Conservation (phyloP, 2,113 vertebrate genomes). For the Coptodon rendalli region DNA sequence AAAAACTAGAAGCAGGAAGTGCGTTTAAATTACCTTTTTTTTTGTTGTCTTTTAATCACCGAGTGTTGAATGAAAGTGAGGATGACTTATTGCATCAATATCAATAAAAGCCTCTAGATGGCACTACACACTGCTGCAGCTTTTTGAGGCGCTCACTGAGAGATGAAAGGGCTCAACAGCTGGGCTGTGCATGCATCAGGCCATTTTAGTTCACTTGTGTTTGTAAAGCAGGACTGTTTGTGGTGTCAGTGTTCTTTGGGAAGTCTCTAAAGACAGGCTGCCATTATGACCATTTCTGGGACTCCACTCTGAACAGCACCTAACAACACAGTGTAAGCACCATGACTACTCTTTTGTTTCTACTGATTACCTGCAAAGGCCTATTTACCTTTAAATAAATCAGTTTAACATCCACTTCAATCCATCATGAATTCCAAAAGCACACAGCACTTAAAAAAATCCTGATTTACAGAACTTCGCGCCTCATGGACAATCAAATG, state of each 20-base stretch:
- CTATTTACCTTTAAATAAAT: background rate
- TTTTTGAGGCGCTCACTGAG: background rate
- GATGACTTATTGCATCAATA: background rate
- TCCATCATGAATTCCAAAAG: background rate
- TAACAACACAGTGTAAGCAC: background rate
- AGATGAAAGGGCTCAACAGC: background rate
- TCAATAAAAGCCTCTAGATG: slow-evolving; percentile 29
- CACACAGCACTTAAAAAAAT: background rate
- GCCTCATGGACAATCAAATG: background rate
- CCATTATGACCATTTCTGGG: background rate
- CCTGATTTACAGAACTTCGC: background rate
- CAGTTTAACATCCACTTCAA: background rate
- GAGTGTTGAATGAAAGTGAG: background rate
- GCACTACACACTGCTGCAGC: slow-evolving; percentile 9
- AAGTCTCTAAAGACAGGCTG: background rate
- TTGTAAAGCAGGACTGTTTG: background rate
- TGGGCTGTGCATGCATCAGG: background rate
- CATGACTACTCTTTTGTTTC: background rate
- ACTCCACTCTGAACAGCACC: background rate
- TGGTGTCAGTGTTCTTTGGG: background rate
- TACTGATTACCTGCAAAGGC: background rate
- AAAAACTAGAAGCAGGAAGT: background rate
- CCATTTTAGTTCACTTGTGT: background rate
- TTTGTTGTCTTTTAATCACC: background rate
- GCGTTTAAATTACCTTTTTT: background rate